Evolutionary conservation across 2,797 vertebrate species (phyloP).

Genomic region (Alfaro cultratus): DNA sequence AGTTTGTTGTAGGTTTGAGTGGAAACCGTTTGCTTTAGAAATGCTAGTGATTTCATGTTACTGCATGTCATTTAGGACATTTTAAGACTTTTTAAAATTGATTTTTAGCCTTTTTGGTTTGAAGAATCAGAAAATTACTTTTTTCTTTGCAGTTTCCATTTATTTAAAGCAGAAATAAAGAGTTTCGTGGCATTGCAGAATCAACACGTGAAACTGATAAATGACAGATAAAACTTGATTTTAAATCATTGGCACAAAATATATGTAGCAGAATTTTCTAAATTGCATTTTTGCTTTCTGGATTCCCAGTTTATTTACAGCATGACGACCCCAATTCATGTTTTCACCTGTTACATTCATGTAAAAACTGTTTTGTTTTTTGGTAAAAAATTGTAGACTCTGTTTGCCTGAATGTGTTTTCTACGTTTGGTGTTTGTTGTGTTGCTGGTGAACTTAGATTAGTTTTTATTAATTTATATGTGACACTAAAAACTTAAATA

Average conservation of each 20-base stretch:
- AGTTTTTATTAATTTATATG: slow-evolving; percentile 62
- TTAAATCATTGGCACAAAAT: not conserved
- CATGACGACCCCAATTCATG: not conserved
- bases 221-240: not conserved
- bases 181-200: not conserved
- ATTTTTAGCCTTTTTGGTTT: not conserved
- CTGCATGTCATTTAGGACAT: not conserved
- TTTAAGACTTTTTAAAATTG: not conserved
- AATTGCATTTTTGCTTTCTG: not conserved
- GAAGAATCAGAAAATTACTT: not conserved
- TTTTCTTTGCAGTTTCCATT: not conserved
- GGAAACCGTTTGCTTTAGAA: not conserved
- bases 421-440: slow-evolving; percentile 41
- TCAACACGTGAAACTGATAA: not conserved
- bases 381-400: slow-evolving; percentile 37
- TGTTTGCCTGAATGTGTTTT: slow-evolving; percentile 67
- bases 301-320: not conserved
- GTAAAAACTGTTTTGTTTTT: slow-evolving; percentile 23
- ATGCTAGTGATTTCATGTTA: not conserved
- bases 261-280: not conserved
- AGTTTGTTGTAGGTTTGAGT: not conserved
- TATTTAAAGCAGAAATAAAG: not conserved
- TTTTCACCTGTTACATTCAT: slow-evolving; percentile 21
- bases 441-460: slow-evolving; percentile 31
- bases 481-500: slow-evolving; percentile 14